These are phyloP conservation scores for Microtus pennsylvanicus DNA, from an alignment of 2,113 vertebrate species.

Conservation along the genomic window DNA sequence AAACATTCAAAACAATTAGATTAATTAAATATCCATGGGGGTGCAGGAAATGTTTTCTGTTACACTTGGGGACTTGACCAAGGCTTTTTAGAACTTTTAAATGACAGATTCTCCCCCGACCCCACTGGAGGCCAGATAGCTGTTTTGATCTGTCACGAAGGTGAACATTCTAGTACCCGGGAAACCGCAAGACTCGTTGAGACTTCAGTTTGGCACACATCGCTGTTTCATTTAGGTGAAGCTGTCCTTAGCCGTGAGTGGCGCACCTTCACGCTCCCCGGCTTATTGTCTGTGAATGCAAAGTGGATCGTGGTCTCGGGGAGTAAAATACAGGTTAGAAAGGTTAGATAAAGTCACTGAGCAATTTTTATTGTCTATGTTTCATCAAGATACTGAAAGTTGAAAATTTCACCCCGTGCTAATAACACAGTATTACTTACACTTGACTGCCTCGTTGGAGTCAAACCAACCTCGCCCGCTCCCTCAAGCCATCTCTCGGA, in stretches of 20 bases:
- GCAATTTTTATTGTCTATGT: slow-evolving; percentile 86
- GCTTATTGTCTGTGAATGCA: slow-evolving; percentile 76
- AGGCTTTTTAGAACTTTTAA: slow-evolving; percentile 64
- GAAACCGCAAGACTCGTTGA: slow-evolving; percentile 48
- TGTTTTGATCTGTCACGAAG: slow-evolving; percentile 43
- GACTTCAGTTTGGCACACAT: slow-evolving; percentile 42
- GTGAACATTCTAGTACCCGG: slow-evolving; percentile 42
- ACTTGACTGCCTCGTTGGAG: slow-evolving; percentile 85
- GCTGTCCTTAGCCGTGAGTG: slow-evolving; percentile 68
- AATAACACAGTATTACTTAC: slow-evolving; percentile 88
- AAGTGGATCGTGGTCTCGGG: slow-evolving; percentile 81
- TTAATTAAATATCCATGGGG: slow-evolving; percentile 83
- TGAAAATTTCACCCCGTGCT: slow-evolving; percentile 86
- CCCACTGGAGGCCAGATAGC: neutral
- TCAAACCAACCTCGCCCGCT: slow-evolving; percentile 80
- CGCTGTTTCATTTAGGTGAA: slow-evolving; percentile 66
- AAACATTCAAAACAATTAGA: slow-evolving; percentile 82
- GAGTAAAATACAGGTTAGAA: slow-evolving; percentile 87
- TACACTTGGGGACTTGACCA: slow-evolving; percentile 80
- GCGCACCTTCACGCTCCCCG: slow-evolving; percentile 64
- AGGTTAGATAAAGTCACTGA: slow-evolving; percentile 85
- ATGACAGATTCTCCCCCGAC: slow-evolving; percentile 23
- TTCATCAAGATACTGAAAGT: slow-evolving; percentile 86
- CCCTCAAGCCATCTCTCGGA: slow-evolving; percentile 75
- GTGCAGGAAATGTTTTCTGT: slow-evolving; percentile 76